Base-by-base conservation (phyloP, 1,140 invertebrate species). In the Phocides pigmalion region DNA sequence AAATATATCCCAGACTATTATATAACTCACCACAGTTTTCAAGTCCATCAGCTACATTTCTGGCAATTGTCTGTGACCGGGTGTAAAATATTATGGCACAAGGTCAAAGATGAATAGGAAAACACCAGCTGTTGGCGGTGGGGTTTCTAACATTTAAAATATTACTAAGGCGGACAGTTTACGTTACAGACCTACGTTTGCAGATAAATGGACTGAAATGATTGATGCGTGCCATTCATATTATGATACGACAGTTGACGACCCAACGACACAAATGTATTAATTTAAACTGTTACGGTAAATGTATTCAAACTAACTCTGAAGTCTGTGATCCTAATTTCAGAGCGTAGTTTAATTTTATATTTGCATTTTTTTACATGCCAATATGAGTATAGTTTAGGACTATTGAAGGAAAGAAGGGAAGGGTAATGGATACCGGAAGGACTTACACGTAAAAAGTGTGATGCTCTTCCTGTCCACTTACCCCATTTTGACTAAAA, bases 1-100 rank as follows among this genome's bases (percentile, higher is more conserved):
- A 81, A 79, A 81, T 79, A 79, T 67, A 79, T 72, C 64, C 54
- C 44, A 46, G 28, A 62, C 44, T 63, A 67, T 74, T 75, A 76
- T 70, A 80, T 72, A 76, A 80, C 46, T 64, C 69, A 74, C 72
- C 59, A 51, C 32, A 65, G 70, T 70, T 71, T 78, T 65, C 28
- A 47, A 62, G 25, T 44, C 62, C 46, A 59, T 59, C 22, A 66
- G 64, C 28, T 16, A 59, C 62, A 67, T 39, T 67, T 67, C 61
- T 67, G 64, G 64, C 64, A 66, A 66, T 66, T 62, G 42, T 65
- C 28, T 49, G 6, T 50, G 46, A 42, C 54, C 16, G 25, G 25
- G 53, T 50, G 58, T 47, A 12, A 47, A 35, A 47, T 22, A 37
- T 37, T 47, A 47, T 22, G 28, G 15, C n/a, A 39, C 64, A 63